phyloP scores from a whole-genome alignment of 2,113 vertebrate genomes.

The Arizona elegans region DNA sequence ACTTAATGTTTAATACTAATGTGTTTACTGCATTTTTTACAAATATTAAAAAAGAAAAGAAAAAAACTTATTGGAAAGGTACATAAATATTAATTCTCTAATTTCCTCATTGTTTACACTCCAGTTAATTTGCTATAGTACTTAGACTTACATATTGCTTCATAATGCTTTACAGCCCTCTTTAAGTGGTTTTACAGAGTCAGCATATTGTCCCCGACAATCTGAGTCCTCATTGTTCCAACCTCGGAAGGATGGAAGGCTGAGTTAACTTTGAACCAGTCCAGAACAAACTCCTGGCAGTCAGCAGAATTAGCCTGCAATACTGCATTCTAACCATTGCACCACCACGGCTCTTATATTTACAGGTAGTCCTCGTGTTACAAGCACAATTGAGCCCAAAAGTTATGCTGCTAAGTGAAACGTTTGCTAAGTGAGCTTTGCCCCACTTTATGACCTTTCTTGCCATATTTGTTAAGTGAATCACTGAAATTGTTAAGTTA shows the following conservation, averaged over 20 bases:
- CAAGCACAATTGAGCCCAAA: no score
- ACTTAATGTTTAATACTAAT: neutral
- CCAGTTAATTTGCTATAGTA: neutral
- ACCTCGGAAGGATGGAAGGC: neutral
- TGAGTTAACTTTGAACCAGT: neutral
- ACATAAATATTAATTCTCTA: neutral
- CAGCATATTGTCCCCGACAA: neutral
- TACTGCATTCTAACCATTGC: neutral
- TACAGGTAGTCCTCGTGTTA: no score
- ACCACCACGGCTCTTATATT: neutral
- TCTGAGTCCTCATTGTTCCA: neutral
- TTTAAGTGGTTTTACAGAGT: neutral
- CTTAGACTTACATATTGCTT: neutral
- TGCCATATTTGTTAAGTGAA: no score
- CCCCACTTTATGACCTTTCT: no score
- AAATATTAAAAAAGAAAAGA: neutral
- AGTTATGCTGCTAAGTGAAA: no score
- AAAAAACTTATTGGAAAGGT: neutral
- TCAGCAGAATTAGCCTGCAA: neutral
- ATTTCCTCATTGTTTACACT: neutral
- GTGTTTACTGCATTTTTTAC: neutral
- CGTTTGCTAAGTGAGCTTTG: no score
- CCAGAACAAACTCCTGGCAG: neutral
- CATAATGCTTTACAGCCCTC: neutral
- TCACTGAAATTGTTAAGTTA: no score